Base-by-base conservation (phyloP, 2,113 vertebrate genomes). In the Rynchops niger region DNA sequence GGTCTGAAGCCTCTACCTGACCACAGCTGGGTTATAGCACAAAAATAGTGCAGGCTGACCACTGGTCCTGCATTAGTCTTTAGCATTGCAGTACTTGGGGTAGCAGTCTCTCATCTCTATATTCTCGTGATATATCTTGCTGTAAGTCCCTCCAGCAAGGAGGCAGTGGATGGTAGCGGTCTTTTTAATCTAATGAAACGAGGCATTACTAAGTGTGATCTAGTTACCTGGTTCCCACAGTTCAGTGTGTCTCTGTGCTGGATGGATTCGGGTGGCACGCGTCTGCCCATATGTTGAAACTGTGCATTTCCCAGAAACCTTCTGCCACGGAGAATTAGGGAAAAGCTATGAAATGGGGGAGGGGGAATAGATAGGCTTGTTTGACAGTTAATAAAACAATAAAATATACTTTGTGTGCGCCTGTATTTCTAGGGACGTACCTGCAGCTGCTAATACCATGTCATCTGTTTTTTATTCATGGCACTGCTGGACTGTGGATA, bases 401-500 rank as follows among this genome's bases (percentile, higher is more conserved):
- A 94, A 95, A 92, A 96, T 93, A 88, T 62, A 93, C 79, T 92
- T 78, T 20, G 63, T 90, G 71, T 81, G 85, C 50, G 82, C 79
- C 90, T 90, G 76, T 15, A 2, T 92, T 96, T 94, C 93, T 66
- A 83, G 92, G 90, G 92, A 92, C 29, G 0, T 52, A 90, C 88
- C 50, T 92, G 88, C 88, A 96, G 90, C 96, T 94, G 95, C 85
- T 97, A 97, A 95, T 86, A 92, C 92, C 92, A n/a, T 96, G 95
- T 96, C 96, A 96, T 96, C 96, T 97, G 96, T 8, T 96, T 97
- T 92, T 97, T 96, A 96, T 97, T 97, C 95, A 93, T 96, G 85
- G 76, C 95, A 74, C 85, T 93, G 87, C 92, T 92, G 95, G 95
- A 92, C 93, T 97, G 94, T 92, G 92, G 96, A 80, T 88, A 94